Conservation (phyloP, 2,888 invertebrate genomes). For the Chironomus tentans region DNA sequence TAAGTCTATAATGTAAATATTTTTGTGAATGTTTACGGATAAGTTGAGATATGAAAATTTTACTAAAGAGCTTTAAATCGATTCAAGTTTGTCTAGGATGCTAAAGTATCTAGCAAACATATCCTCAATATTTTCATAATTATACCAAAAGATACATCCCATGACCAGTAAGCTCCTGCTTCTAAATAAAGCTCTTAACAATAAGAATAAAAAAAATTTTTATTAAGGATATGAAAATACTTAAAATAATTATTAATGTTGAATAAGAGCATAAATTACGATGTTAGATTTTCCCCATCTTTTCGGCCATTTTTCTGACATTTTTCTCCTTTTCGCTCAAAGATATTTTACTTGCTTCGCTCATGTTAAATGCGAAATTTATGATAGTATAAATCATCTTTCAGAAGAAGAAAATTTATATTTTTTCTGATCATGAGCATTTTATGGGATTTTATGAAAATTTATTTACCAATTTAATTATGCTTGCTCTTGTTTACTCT, state of each 20-base stretch:
- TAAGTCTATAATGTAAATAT: too few species aligned
- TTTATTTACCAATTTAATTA: background rate
- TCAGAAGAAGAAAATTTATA: background rate
- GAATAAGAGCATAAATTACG: background rate
- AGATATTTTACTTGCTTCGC: background rate
- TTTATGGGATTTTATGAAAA: background rate
- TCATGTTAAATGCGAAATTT: background rate
- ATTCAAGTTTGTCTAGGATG: too few species aligned
- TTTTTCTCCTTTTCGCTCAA: background rate
- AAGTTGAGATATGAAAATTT: too few species aligned
- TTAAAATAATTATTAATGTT: background rate
- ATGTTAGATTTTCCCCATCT: background rate
- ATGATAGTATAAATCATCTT: background rate
- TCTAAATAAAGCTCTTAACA: background rate
- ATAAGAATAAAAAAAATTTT: background rate
- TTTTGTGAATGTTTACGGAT: too few species aligned
- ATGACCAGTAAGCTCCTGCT: background rate
- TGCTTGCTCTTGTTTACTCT: background rate
- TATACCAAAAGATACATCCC: too few species aligned
- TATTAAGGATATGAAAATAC: background rate
- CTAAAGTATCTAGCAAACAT: too few species aligned
- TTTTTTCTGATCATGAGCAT: background rate
- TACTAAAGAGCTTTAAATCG: too few species aligned
- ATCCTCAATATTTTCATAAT: too few species aligned
- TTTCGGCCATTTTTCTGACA: background rate